These are phyloP conservation scores for Mionectes macconnelli DNA, from an alignment of 2,113 vertebrate species.

Conservation along the genomic window DNA sequence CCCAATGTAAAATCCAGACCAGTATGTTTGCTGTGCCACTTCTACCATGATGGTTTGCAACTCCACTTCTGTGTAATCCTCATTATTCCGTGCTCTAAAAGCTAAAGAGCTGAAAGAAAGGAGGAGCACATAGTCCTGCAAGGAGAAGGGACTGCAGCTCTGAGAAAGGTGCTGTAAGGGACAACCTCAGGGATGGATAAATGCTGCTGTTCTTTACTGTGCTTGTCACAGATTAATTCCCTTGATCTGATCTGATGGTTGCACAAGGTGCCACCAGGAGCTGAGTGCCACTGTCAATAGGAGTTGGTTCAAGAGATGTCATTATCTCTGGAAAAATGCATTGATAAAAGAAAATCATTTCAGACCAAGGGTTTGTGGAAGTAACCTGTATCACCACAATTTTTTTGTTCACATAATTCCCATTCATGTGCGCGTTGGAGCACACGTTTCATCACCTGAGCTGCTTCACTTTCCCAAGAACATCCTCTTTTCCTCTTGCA, in stretches of 20 bases:
- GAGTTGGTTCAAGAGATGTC: slow-evolving; percentile 38
- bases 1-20: not conserved
- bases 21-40: not conserved
- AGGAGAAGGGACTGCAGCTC: not conserved
- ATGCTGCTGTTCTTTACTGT: slow-evolving; percentile 7
- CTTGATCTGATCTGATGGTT: slow-evolving; percentile 25
- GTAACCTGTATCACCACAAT: not conserved
- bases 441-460: not conserved
- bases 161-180: not conserved
- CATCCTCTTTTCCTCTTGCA: not conserved
- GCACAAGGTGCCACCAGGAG: slow-evolving; percentile 27
- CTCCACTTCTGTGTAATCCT: not conserved
- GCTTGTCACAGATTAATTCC: slow-evolving; percentile 32
- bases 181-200: slow-evolving; percentile 11
- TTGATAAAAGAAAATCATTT: slow-evolving; percentile 9
- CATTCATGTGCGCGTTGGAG: not conserved
- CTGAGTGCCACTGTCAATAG: slow-evolving; percentile 38
- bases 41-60: not conserved
- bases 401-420: slow-evolving; percentile 5
- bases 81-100: not conserved
- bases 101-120: not conserved
- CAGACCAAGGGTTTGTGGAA: not conserved
- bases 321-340: slow-evolving; percentile 39
- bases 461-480: not conserved
- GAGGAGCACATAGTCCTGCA: not conserved